These are phyloP conservation scores for Opisthocomus hoazin DNA, from an alignment of 2,113 vertebrate genomes.

Conservation along the genomic window DNA sequence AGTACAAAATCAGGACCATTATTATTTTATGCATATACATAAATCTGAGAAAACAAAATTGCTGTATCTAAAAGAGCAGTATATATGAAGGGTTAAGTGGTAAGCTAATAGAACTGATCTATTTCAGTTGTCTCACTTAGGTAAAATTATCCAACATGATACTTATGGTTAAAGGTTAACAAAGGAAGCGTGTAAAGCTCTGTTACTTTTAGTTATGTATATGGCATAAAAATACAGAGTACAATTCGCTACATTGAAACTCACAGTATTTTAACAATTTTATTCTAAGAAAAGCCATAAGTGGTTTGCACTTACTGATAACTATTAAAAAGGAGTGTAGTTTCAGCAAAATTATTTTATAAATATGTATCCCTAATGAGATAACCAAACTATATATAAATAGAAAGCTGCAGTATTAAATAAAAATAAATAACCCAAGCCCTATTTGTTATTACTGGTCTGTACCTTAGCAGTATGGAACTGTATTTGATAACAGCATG, in stretches of 20 bases:
- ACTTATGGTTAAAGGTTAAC: not conserved
- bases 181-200: not conserved
- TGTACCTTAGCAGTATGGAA: not conserved
- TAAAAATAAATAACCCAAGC: not conserved
- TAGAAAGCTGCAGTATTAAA: not conserved
- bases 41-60: not conserved
- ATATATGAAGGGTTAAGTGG: not conserved
- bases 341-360: not conserved
- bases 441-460: not conserved
- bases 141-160: not conserved
- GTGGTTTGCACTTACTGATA: not conserved
- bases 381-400: not conserved
- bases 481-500: not conserved
- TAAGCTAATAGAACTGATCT: not conserved
- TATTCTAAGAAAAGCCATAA: not conserved
- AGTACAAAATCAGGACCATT: not conserved
- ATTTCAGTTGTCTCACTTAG: not conserved
- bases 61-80: not conserved
- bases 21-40: not conserved
- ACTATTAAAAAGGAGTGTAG: not conserved
- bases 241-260: not conserved
- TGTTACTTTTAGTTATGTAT: not conserved
- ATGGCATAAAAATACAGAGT: not conserved
- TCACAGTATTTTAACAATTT: not conserved
- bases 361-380: not conserved